Conservation (phyloP, 2,888 invertebrate species). For the Lepidochitona cinerea region DNA sequence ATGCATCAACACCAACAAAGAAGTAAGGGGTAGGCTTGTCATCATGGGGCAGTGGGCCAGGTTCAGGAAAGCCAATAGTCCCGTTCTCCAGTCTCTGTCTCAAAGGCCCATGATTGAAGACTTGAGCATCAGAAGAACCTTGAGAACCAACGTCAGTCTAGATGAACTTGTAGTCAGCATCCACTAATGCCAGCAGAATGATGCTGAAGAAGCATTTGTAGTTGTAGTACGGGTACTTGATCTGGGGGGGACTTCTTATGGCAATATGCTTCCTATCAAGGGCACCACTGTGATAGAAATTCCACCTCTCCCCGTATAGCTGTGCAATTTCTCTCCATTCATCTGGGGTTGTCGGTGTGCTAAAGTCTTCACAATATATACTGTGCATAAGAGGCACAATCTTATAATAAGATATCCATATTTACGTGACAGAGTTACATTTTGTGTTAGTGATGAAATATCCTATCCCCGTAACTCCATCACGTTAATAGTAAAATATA, state of each 20-base stretch:
- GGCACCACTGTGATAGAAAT: constrained; percentile 40
- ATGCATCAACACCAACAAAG: constrained; percentile 42
- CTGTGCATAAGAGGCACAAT: too few species aligned
- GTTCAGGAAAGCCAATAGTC: constrained; percentile 25
- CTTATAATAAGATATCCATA: too few species aligned
- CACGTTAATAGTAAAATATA: too few species aligned
- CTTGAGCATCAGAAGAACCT: constrained; percentile 26
- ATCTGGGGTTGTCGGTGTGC: constrained; percentile 27
- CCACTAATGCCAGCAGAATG: constrained; percentile 37
- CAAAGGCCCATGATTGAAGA: constrained; percentile 28
- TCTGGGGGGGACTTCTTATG: constrained; percentile 26
- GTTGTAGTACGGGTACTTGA: constrained; percentile 35
- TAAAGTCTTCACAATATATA: too few species aligned
- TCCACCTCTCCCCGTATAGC: constrained; percentile 32
- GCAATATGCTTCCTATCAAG: constrained; percentile 46
- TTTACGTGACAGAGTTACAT: too few species aligned
- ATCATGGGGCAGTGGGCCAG: constrained; percentile 28
- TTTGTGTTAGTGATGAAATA: too few species aligned
- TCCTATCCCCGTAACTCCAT: too few species aligned
- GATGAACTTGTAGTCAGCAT: constrained; percentile 40
- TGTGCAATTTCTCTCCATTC: constrained; percentile 35
- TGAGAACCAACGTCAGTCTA: constrained; percentile 28
- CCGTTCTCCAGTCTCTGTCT: constrained; percentile 27
- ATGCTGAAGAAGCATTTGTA: constrained; percentile 37
- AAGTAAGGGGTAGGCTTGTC: constrained; percentile 33